Evolutionary conservation across 2,797 vertebrate genomes (phyloP).

Genomic region (Helarctos malayanus): DNA sequence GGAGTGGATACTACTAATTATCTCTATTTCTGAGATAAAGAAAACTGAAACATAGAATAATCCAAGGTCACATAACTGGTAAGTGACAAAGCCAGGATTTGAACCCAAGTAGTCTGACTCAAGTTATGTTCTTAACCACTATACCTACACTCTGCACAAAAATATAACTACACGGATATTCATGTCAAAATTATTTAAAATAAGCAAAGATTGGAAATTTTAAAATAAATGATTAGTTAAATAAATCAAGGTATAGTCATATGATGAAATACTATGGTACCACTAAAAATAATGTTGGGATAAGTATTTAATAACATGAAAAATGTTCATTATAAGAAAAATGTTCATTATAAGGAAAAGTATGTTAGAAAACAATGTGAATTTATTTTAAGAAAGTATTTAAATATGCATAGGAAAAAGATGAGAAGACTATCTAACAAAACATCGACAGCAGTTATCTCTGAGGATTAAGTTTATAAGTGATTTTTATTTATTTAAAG

Average conservation of each 20-base stretch:
- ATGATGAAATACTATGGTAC: background rate
- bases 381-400: conserved; percentile 37
- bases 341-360: conserved; percentile 31
- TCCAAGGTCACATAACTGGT: background rate
- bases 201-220: conserved; percentile 33
- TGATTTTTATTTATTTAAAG: conserved; percentile 25
- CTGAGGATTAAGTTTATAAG: background rate
- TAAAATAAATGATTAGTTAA: conserved; percentile 45
- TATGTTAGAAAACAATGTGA: conserved; percentile 31
- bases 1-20: background rate
- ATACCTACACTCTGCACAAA: background rate
- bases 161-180: background rate
- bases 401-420: conserved; percentile 49
- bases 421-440: background rate
- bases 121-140: background rate
- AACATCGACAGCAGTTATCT: conserved; percentile 25
- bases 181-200: conserved; percentile 51
- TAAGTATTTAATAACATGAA: conserved; percentile 60
- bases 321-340: conserved; percentile 50
- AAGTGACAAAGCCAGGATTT: conserved; percentile 35
- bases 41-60: background rate
- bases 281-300: conserved; percentile 49
- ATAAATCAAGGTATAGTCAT: conserved; percentile 25
- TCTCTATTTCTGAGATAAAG: conserved; percentile 36
- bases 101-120: background rate